Percentiles rank a stretch among this genome's conserved stretches.
phyloP scores from a whole-genome alignment of 2,797 vertebrate genomes.

The Rhincodon typus region DNA sequence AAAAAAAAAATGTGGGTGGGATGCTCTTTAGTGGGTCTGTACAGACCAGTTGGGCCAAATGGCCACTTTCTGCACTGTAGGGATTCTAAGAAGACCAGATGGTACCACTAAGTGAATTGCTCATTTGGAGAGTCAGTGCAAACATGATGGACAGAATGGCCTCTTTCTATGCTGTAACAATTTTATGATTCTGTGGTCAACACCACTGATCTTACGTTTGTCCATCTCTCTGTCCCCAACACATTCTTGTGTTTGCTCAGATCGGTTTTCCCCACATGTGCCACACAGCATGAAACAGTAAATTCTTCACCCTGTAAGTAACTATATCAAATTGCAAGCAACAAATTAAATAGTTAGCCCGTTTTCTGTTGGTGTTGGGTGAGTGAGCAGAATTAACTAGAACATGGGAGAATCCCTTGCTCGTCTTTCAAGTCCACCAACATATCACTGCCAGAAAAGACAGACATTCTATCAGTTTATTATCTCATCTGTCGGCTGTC shows the following conservation, averaged over 20 bases:
- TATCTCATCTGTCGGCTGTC: neutral
- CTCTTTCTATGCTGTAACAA: neutral
- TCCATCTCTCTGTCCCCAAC: neutral
- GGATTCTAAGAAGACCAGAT: too few species aligned
- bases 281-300: too few species aligned
- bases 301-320: too few species aligned
- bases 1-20: too few species aligned
- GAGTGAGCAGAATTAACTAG: neutral
- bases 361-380: too few species aligned
- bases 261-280: neutral
- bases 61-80: too few species aligned
- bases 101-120: too few species aligned
- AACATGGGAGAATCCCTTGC: neutral
- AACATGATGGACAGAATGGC: too few species aligned
- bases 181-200: neutral
- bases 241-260: neutral
- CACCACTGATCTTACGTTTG: neutral
- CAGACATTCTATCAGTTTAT: neutral
- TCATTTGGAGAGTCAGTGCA: neutral
- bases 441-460: neutral
- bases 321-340: too few species aligned
- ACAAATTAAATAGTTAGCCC: too few species aligned
- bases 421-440: neutral
- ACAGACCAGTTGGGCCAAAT: too few species aligned
- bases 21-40: too few species aligned